These are phyloP conservation scores for Minunthozetes semirufus DNA, from an alignment of 2,888 invertebrate genomes.

Conservation along the genomic window DNA sequence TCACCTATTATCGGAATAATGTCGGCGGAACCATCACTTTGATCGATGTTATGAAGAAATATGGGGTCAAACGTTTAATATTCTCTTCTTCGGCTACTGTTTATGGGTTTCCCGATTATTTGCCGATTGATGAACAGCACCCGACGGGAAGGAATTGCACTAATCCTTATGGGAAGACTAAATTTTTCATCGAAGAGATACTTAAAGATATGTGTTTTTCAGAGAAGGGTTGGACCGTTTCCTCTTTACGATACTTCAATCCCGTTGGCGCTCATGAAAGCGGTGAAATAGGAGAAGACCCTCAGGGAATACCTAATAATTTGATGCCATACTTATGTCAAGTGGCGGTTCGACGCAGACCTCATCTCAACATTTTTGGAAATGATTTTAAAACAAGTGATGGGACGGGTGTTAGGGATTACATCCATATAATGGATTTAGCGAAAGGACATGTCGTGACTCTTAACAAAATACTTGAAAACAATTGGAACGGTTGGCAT, in stretches of 20 bases:
- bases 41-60: constrained; percentile 70
- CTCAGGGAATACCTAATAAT: constrained; percentile 58
- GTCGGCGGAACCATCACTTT: constrained; percentile 75
- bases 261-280: constrained; percentile 55
- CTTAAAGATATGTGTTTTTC: constrained; percentile 73
- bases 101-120: constrained; percentile 72
- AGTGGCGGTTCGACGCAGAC: constrained; percentile 77
- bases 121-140: constrained; percentile 77
- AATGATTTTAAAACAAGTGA: constrained; percentile 77
- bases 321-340: constrained; percentile 61
- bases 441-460: constrained; percentile 82
- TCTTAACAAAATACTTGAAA: constrained; percentile 59
- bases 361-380: constrained; percentile 71
- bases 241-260: constrained; percentile 55
- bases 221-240: constrained; percentile 57
- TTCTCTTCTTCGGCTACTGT: constrained; percentile 91
- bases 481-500: constrained; percentile 49
- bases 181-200: constrained; percentile 89
- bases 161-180: constrained; percentile 87
- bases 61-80: constrained; percentile 66
- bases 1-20: constrained; percentile 72
- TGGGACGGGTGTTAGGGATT: constrained; percentile 76
- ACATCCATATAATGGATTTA: constrained; percentile 82
- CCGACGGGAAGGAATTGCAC: constrained; percentile 70
- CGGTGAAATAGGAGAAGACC: constrained; percentile 55